Base-by-base conservation (phyloP, 2,888 invertebrate genomes). In the Pseudococcus longispinus region DNA sequence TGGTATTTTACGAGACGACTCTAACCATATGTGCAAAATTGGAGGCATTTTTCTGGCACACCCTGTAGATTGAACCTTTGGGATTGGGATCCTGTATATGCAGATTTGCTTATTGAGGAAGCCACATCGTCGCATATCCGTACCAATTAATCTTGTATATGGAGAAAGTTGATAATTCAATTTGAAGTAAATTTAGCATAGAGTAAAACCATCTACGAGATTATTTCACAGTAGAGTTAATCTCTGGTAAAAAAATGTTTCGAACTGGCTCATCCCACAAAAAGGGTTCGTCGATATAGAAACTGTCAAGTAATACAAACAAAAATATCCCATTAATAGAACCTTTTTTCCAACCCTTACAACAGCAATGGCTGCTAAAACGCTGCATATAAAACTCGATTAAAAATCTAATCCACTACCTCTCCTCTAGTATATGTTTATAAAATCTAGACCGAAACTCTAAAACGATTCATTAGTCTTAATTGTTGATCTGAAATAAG, bases 401-500 rank as follows among this genome's bases (percentile, higher is more conserved):
- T 60, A 60, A 60, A 3, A 60, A 9, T 60, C 20, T 60, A 60
- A 60, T 60, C 23, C 23, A 20, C 11, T n/a, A n/a, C n/a, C n/a
- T n/a, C n/a, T 23, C 20, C 23, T 37, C 37, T 60, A 23, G 60
- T 23, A 11, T 55, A 55, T 8, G n/a, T 60, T 6, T 13, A 60
- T 29, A 70, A 29, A 70, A 29, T 70, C 70, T 26, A 70, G 29
- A 29, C 70, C 70, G 29, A 70, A 8, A 23, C 60, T 20, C 70
- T 29, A 5, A 26, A 70, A 70, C 70, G 70, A 70, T 70, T 70
- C 70, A 70, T 70, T 70, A 70, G 29, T 70, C 29, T n/a, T 70
- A 70, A 70, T 70, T 29, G 29, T 70, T 29, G 70, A 70, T 70
- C 70, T 65, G 70, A 70, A 70, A 70, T 65, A n/a, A 55, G n/a